Evolutionary conservation across 1,140 invertebrate species (phyloP).

Genomic region (Teleopsis dalmanni): DNA sequence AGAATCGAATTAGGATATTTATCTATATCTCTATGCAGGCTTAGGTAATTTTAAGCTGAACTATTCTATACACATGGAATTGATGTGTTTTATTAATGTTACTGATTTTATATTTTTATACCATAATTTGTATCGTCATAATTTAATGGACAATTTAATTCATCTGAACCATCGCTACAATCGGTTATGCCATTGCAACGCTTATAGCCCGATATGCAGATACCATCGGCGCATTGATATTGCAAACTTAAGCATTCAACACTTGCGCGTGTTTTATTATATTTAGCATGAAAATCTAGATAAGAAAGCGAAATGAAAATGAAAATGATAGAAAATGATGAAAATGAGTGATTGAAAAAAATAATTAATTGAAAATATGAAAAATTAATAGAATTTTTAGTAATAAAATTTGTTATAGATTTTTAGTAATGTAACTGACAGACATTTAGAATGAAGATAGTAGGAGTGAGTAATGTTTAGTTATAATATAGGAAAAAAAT

Average conservation of each 20-base stretch:
- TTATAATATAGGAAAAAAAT: too few species aligned
- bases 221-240: slow-evolving; percentile 58
- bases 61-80: too few species aligned
- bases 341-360: neutral
- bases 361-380: too few species aligned
- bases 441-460: too few species aligned
- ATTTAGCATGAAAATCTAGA: slow-evolving; percentile 31
- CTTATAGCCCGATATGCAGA: slow-evolving; percentile 55
- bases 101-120: too few species aligned
- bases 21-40: too few species aligned
- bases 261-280: slow-evolving; percentile 30
- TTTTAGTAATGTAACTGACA: too few species aligned
- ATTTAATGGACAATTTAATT: slow-evolving; percentile 52
- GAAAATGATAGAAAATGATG: neutral
- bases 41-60: too few species aligned
- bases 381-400: too few species aligned
- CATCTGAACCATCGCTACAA: slow-evolving; percentile 60
- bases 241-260: slow-evolving; percentile 33
- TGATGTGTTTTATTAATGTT: too few species aligned
- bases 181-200: slow-evolving; percentile 59
- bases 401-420: too few species aligned
- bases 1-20: neutral
- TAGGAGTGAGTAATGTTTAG: too few species aligned
- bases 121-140: slow-evolving; percentile 35
- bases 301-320: neutral